Conservation (phyloP, 2,888 invertebrate genomes). For the Conomelus anceps region DNA sequence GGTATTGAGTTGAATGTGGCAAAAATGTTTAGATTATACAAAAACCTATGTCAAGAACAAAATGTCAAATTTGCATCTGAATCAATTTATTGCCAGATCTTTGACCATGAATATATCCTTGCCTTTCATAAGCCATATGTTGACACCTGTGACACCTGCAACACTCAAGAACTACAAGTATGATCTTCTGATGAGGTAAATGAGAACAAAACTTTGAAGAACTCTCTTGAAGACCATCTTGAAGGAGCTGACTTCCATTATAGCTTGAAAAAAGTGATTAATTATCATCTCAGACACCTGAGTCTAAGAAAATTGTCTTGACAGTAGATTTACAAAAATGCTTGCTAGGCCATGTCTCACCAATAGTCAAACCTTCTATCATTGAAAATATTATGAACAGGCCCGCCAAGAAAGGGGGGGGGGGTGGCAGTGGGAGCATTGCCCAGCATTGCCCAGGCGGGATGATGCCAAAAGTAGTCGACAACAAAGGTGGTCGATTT, state of each 20-base stretch:
- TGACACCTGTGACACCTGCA: conserved; percentile 21
- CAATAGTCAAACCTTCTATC: conserved; percentile 19
- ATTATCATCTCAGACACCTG: neutral
- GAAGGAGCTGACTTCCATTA: conserved; percentile 1
- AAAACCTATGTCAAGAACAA: conserved; percentile 10
- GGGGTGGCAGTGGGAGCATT: too few species aligned
- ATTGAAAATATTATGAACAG: too few species aligned
- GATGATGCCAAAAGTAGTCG: too few species aligned
- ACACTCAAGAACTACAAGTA: neutral
- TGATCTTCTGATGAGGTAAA: neutral
- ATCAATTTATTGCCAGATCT: neutral
- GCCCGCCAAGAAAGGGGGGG: too few species aligned
- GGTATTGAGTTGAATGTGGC: conserved; percentile 6
- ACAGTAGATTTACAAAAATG: conserved; percentile 21
- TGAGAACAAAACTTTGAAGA: neutral
- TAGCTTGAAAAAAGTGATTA: conserved; percentile 11
- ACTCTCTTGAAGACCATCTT: conserved; percentile 1
- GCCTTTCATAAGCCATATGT: conserved; percentile 7
- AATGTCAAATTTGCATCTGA: conserved; percentile 19
- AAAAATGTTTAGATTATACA: conserved; percentile 14
- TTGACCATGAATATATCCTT: neutral
- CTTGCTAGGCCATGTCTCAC: conserved; percentile 14
- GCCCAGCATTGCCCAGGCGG: too few species aligned
- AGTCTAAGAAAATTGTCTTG: conserved; percentile 12
- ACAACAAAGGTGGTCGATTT: too few species aligned